These are phyloP conservation scores for Acleris emargana DNA, from an alignment of 2,888 invertebrate species.

Conservation along the genomic window DNA sequence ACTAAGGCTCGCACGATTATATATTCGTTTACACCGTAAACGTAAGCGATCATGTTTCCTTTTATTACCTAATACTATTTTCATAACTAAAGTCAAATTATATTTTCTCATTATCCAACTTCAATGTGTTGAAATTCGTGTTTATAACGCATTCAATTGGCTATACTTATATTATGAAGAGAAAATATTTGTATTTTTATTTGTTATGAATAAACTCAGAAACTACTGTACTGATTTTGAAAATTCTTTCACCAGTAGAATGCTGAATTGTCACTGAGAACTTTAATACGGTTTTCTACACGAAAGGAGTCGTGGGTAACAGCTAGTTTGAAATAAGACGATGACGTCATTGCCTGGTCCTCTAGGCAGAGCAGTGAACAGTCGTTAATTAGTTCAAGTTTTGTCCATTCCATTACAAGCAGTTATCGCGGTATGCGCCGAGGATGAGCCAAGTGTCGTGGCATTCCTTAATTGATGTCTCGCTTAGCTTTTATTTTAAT, in stretches of 20 bases:
- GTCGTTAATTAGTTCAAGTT: slow-evolving; percentile 69
- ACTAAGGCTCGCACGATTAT: slow-evolving; percentile 9
- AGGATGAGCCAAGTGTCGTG: slow-evolving; percentile 64
- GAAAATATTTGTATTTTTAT: no score
- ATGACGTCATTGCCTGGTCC: slow-evolving; percentile 25
- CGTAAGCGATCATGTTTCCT: not conserved
- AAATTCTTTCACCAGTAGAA: no score
- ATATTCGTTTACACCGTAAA: not conserved
- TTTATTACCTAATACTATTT: not conserved
- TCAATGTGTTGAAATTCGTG: not conserved
- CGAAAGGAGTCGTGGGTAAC: no score
- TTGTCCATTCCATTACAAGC: slow-evolving; percentile 58
- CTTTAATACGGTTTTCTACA: no score
- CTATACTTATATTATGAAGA: no score
- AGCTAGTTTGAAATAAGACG: not conserved
- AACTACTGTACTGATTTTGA: no score
- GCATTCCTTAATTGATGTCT: slow-evolving; percentile 71
- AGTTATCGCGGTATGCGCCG: slow-evolving; percentile 44
- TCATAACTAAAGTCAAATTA: slow-evolving; percentile 1
- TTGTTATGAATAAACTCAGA: no score
- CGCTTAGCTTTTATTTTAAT: slow-evolving; percentile 57
- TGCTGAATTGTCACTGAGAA: no score
- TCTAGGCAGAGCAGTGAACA: slow-evolving; percentile 44
- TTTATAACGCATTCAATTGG: not conserved
- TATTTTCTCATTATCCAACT: slow-evolving; percentile 1